Evolutionary conservation across 2,888 invertebrate species (phyloP), one percentile per base, ranked within the genome.

Genomic region (Phaedon cochleariae): DNA sequence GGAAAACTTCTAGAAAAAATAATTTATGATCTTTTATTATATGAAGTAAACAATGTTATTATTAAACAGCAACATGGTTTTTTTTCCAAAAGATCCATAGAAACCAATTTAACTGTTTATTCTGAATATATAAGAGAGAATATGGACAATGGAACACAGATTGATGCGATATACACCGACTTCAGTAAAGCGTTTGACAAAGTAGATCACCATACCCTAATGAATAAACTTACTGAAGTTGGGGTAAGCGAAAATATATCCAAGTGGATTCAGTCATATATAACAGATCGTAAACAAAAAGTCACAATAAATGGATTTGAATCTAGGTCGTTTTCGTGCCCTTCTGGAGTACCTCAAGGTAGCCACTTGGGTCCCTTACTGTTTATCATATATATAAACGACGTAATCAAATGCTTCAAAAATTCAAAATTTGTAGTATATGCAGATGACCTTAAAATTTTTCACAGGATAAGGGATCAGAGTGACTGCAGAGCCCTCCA

Each of bases 51-150:
- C 4, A 52, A 52, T 52, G 52, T 52, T 52, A 29, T 52, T 7
- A 26, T 29, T 3, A 15, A 52, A 29, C 31, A 29, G n/a, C 18
- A n/a, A n/a, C n/a, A n/a, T n/a, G n/a, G n/a, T n/a, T n/a, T n/a
- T n/a, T n/a, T n/a, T n/a, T n/a, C n/a, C n/a, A n/a, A n/a, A n/a
- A n/a, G n/a, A n/a, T n/a, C n/a, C n/a, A n/a, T n/a, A n/a, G n/a
- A n/a, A n/a, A n/a, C n/a, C n/a, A n/a, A n/a, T n/a, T n/a, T n/a
- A n/a, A n/a, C n/a, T n/a, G n/a, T n/a, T n/a, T n/a, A 29, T 29
- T 52, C 52, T 52, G 52, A 52, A 29, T 52, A 52, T 29, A 52
- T 29, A 52, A 52, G 29, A 52, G 29, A 29, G 29, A 52, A 52
- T 52, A 29, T 29, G 51, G 2, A 34, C 31, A 34, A 10, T 34